These are phyloP conservation scores for Drosophila prostipennis DNA, from an alignment of 2,888 invertebrate genomes.

Conservation along the genomic window DNA sequence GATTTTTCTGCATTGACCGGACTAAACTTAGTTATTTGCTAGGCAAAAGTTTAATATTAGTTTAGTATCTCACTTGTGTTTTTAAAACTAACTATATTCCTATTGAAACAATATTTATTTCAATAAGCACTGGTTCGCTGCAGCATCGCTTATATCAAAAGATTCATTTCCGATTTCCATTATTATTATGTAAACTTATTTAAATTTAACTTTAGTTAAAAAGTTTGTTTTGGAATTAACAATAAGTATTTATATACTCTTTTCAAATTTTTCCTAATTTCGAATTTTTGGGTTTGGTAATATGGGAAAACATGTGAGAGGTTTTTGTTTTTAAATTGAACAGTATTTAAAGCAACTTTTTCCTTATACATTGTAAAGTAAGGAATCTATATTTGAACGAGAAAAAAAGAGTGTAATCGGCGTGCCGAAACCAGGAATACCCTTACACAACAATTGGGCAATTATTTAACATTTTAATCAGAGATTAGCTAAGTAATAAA, in stretches of 20 bases:
- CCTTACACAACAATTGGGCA: conserved; percentile 20
- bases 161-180: conserved; percentile 5
- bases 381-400: conserved; percentile 18
- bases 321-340: conserved; percentile 24
- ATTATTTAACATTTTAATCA: conserved; percentile 19
- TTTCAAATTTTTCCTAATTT: conserved; percentile 8
- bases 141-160: conserved; percentile 16
- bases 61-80: conserved; percentile 41
- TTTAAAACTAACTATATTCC: conserved; percentile 33
- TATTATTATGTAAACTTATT: conserved; percentile 9
- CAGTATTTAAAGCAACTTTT: conserved; percentile 32
- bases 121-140: conserved; percentile 29
- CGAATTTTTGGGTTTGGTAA: conserved; percentile 8
- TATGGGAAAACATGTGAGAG: conserved; percentile 14
- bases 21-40: conserved; percentile 48
- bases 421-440: conserved; percentile 15
- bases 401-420: conserved; percentile 16
- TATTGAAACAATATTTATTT: conserved; percentile 37
- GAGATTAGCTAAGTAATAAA: conserved; percentile 22
- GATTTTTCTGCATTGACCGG: conserved; percentile 16
- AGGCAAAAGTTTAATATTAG: conserved; percentile 47
- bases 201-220: conserved; percentile 15
- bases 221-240: conserved; percentile 20
- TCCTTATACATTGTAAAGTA: conserved; percentile 23
- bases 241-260: conserved; percentile 5